Evolutionary conservation across 2,113 vertebrate species (phyloP).

Genomic region (Chunga burmeisteri): DNA sequence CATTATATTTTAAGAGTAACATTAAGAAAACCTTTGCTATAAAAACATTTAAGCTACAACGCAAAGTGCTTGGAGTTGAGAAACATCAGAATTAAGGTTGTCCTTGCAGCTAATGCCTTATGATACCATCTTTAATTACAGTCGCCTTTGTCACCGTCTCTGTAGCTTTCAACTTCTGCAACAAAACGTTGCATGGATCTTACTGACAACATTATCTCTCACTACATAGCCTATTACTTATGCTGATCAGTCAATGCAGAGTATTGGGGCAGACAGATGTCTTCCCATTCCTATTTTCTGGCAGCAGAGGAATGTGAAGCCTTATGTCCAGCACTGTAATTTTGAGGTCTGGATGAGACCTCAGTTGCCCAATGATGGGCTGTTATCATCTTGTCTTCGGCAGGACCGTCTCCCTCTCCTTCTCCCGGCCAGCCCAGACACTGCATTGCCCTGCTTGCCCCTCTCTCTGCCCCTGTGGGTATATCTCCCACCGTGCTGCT

Average conservation of each 20-base stretch:
- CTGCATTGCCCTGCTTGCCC: not conserved
- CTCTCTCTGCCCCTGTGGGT: not conserved
- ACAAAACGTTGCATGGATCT: not conserved
- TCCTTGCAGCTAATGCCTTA: slow-evolving; percentile 19
- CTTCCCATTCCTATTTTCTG: not conserved
- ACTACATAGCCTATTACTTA: not conserved
- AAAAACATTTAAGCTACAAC: not conserved
- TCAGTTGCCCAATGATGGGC: not conserved
- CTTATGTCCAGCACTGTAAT: accelerated
- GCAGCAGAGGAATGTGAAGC: not conserved
- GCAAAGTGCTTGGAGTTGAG: not conserved
- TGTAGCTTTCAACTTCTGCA: slow-evolving; percentile 5
- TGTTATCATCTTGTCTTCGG: not conserved
- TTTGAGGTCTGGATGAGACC: not conserved
- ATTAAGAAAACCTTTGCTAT: not conserved
- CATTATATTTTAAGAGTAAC: not conserved
- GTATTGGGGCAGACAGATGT: not conserved
- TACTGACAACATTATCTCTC: not conserved
- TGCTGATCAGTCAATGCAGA: not conserved
- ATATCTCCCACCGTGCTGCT: not conserved
- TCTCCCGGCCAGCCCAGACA: not conserved
- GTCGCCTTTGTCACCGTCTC: not conserved
- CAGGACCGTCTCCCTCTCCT: not conserved
- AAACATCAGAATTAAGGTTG: not conserved
- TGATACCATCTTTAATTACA: slow-evolving; percentile 53